Conservation (phyloP, 2,113 vertebrate genomes). For the Dicentrarchus labrax region DNA sequence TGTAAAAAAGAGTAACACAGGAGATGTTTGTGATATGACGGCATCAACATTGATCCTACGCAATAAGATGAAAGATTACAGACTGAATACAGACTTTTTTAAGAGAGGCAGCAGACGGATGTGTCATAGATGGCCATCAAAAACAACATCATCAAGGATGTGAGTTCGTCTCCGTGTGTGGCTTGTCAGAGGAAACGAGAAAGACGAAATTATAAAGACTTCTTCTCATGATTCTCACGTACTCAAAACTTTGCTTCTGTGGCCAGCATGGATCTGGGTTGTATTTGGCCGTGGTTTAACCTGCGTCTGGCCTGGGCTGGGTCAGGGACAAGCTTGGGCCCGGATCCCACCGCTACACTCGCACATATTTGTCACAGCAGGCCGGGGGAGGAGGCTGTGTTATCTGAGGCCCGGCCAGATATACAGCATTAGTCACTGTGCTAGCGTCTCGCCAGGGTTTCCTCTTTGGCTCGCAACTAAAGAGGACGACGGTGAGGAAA, state of each 20-base stretch:
- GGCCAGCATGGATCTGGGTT: slow-evolving; percentile 41
- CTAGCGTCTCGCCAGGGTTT: slow-evolving; percentile 88
- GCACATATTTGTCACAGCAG: slow-evolving; percentile 81
- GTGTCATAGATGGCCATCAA: slow-evolving; percentile 47
- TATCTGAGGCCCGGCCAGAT: slow-evolving; percentile 72
- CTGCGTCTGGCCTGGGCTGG: slow-evolving; percentile 53
- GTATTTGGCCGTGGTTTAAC: slow-evolving; percentile 57
- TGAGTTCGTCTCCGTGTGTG: slow-evolving; percentile 40
- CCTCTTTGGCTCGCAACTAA: slow-evolving; percentile 85
- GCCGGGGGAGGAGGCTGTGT: slow-evolving; percentile 79
- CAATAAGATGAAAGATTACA: slow-evolving; percentile 48
- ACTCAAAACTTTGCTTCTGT: slow-evolving; percentile 31
- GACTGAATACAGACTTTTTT: slow-evolving; percentile 18
- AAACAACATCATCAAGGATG: slow-evolving; percentile 36
- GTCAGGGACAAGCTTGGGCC: slow-evolving; percentile 70
- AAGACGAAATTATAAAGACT: slow-evolving; percentile 25
- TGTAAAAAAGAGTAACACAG: slow-evolving; percentile 33
- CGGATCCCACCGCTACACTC: slow-evolving; percentile 63
- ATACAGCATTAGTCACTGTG: slow-evolving; percentile 86
- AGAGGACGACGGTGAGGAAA: slow-evolving; percentile 67
- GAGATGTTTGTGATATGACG: slow-evolving; percentile 45
- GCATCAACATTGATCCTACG: slow-evolving; percentile 32
- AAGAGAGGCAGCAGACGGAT: slow-evolving; percentile 17
- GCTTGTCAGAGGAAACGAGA: slow-evolving; percentile 44
- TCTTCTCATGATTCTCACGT: slow-evolving; percentile 25